Evolutionary conservation across 2,113 vertebrate species (phyloP).

Genomic region (Ardeotis arabs): DNA sequence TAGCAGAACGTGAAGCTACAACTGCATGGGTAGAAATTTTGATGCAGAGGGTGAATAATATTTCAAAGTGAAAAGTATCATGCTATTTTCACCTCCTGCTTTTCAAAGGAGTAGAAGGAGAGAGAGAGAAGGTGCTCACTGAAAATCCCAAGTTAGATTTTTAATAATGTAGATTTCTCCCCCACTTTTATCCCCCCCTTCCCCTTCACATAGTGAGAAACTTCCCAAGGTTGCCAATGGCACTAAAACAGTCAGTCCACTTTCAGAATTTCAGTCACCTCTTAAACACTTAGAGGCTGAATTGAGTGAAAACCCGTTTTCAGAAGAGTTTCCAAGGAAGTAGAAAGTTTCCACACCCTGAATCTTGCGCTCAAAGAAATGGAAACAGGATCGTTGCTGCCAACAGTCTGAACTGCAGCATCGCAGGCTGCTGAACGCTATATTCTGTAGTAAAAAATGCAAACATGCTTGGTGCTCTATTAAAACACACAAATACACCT

Average conservation of each 20-base stretch:
- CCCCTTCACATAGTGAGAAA: slow-evolving; percentile 76
- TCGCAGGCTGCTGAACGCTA: slow-evolving; percentile 65
- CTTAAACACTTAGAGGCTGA: slow-evolving; percentile 83
- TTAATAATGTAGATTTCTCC: slow-evolving; percentile 69
- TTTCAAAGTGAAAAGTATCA: slow-evolving; percentile 65
- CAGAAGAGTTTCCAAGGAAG: slow-evolving; percentile 85
- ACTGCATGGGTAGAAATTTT: slow-evolving; percentile 7
- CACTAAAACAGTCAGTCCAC: slow-evolving; percentile 73
- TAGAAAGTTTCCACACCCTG: slow-evolving; percentile 84
- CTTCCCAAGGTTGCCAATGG: slow-evolving; percentile 68
- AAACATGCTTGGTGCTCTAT: slow-evolving; percentile 64
- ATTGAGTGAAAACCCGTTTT: slow-evolving; percentile 83
- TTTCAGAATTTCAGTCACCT: slow-evolving; percentile 83
- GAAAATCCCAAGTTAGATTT: slow-evolving; percentile 62
- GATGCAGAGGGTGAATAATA: slow-evolving; percentile 47
- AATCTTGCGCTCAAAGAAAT: slow-evolving; percentile 76
- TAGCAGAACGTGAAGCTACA: slow-evolving; percentile 17
- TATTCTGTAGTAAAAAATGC: slow-evolving; percentile 67
- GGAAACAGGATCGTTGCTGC: slow-evolving; percentile 74
- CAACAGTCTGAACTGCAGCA: slow-evolving; percentile 73
- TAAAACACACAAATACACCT: slow-evolving; percentile 59
- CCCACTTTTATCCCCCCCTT: slow-evolving; percentile 26
- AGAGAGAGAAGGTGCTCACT: slow-evolving; percentile 59
- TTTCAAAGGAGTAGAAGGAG: slow-evolving; percentile 38
- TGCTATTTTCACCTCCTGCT: slow-evolving; percentile 63